Evolutionary conservation across 2,888 invertebrate genomes (phyloP), one percentile per base, ranked within the genome.

Genomic region (Megalurothrips usitatus): DNA sequence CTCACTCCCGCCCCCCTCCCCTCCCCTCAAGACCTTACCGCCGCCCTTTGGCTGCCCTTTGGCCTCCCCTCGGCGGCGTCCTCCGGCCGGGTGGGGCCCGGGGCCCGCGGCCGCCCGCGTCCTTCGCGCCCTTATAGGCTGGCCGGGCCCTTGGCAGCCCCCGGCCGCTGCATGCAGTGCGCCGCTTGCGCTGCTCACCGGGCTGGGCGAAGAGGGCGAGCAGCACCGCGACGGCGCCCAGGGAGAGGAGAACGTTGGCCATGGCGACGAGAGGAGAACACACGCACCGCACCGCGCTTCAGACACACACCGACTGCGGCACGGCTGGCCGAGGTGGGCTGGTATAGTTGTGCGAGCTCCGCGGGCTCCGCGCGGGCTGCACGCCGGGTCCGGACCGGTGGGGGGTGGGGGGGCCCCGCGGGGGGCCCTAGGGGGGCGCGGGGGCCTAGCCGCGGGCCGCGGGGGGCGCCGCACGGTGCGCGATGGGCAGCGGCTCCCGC

Each of bases 251-350:
- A n/a, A 12, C 26, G 34, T 34, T 79, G 78, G 79, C 48, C 52
- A 48, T 80, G 80, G 48, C 75, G 34, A 47, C n/a, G n/a, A n/a
- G n/a, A n/a, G n/a, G n/a, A 58, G 79, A 79, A 75, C 68, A 26
- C 68, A 26, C 68, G 68, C 68, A 26, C 68, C 68, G 23, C 23
- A 26, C 26, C 8, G 26, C 68, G 26, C 26, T 9, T 26, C 68
- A 12, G 68, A 26, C 26, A 26, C 68, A 75, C 68, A 75, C 68
- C 12, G 68, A 75, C 23, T 23, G 23, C 26, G 23, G 68, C 23
- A 26, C 23, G 23, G 68, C 23, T 9, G 2, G 52, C 6, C 52
- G 52, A 43, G 34, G 34, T 6, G 34, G 34, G 34, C 34, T 43
- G 34, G 34, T 43, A 6, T 52, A 52, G 52, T 19, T 12, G 52